Evolutionary conservation across 1,140 invertebrate species (phyloP), one percentile per base, ranked within the genome.

Genomic region (Lepidurus arcticus): DNA sequence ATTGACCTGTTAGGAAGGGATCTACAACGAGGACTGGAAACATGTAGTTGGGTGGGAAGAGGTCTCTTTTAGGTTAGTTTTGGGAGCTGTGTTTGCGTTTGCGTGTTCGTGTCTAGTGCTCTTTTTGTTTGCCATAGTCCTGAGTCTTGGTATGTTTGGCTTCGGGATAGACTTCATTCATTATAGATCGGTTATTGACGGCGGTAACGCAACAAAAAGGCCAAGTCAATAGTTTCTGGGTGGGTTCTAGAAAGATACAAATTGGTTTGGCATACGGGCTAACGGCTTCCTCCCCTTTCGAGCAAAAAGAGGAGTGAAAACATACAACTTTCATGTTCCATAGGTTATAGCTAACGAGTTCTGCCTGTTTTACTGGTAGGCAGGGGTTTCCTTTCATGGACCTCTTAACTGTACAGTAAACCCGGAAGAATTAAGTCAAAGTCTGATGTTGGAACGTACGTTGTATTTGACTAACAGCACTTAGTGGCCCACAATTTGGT

Each of bases 181-280:
- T 65, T 13, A 65, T 65, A 65, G 53, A 65, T 65, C 53, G 21
- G 16, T 65, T 65, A 65, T 21, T 65, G 53, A 65, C 53, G 53
- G 21, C 53, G 53, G 53, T 34, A 65, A 16, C 21, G 53, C 21
- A 65, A 65, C 53, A 65, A 65, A 65, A 65, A 65, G 53, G 53
- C 21, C 53, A 65, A 65, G 53, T 65, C 53, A 21, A 65, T 65
- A 65, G 53, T 65, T 65, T 9, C 13, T n/a, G 53, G 53, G 53
- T 21, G 53, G 34, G 53, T 65, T 21, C 21, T 13, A 65, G 53
- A 1, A 65, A 21, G 16, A 13, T 7, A 13, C 53, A 65, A 65
- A 65, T 65, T 65, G 53, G 53, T 65, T 65, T 65, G 53, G 13
- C 53, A 65, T 65, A 13, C n/a, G 8, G 53, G 8, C 16, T 65